Evolutionary conservation across 2,888 invertebrate species (phyloP).

Genomic region (Thysanoteuthis rhombus): DNA sequence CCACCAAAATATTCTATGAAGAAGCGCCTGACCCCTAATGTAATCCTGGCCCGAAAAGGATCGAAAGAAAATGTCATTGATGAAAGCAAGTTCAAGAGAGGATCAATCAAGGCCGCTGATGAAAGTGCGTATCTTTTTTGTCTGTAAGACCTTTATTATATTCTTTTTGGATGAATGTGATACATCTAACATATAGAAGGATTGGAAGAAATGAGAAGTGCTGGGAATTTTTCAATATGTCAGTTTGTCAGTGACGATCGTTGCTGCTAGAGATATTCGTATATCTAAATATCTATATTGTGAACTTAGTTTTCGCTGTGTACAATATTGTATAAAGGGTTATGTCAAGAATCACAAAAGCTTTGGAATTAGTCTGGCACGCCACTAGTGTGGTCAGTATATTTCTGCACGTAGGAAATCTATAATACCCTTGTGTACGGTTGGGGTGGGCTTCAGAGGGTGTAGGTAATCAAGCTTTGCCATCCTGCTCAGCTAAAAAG

Average conservation of each 20-base stretch:
- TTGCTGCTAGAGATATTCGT: too few species aligned
- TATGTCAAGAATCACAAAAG: not conserved
- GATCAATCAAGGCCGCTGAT: slow-evolving; percentile 60
- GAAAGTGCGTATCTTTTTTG: slow-evolving; percentile 57
- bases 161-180: not conserved
- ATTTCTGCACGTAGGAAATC: not conserved
- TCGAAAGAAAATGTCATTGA: slow-evolving; percentile 44
- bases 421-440: not conserved
- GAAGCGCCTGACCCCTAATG: slow-evolving; percentile 38
- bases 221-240: too few species aligned
- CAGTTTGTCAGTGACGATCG: too few species aligned
- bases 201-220: too few species aligned
- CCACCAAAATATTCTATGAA: slow-evolving; percentile 25
- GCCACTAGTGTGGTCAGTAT: not conserved
- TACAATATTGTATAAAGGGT: too few species aligned
- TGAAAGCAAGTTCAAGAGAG: slow-evolving; percentile 40
- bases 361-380: not conserved
- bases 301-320: too few species aligned
- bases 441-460: not conserved
- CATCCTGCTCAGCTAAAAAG: not conserved
- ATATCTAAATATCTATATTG: too few species aligned
- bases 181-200: too few species aligned
- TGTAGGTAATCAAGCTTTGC: not conserved
- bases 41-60: slow-evolving; percentile 46
- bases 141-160: not conserved